These are phyloP conservation scores for Etia nguti DNA, from an alignment of 2,113 vertebrate genomes.

Conservation along the genomic window DNA sequence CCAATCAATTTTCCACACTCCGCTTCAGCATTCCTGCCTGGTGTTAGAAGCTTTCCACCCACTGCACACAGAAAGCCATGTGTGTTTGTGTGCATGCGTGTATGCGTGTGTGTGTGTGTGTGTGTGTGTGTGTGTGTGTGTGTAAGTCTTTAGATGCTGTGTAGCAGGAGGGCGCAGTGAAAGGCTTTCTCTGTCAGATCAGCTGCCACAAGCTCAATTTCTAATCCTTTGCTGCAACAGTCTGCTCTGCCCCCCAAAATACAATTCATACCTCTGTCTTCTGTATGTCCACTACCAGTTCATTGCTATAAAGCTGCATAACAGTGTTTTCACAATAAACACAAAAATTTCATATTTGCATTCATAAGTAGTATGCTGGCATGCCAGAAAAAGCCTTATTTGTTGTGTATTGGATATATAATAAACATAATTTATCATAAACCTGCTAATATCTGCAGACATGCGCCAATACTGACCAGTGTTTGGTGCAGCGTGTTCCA, in stretches of 20 bases:
- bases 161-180: constrained; percentile 19
- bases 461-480: too few relatives aligned
- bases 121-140: not conserved
- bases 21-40: not conserved
- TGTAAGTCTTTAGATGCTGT: not conserved
- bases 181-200: constrained; percentile 36
- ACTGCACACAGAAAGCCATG: not conserved
- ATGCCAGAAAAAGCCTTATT: not conserved
- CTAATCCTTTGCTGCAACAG: constrained; percentile 6
- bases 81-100: not conserved
- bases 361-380: not conserved
- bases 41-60: not conserved
- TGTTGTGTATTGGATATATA: not conserved
- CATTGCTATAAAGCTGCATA: not conserved
- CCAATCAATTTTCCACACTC: not conserved
- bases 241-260: not conserved
- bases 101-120: not conserved
- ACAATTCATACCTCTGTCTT: not conserved
- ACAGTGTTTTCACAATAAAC: not conserved
- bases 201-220: constrained; percentile 4
- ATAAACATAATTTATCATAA: not conserved
- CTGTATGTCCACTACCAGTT: not conserved
- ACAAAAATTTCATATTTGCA: not conserved
- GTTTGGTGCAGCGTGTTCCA: too few relatives aligned
- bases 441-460: too few relatives aligned